phyloP scores from a whole-genome alignment of 2,888 invertebrate genomes.

The Xestobium rufovillosum region DNA sequence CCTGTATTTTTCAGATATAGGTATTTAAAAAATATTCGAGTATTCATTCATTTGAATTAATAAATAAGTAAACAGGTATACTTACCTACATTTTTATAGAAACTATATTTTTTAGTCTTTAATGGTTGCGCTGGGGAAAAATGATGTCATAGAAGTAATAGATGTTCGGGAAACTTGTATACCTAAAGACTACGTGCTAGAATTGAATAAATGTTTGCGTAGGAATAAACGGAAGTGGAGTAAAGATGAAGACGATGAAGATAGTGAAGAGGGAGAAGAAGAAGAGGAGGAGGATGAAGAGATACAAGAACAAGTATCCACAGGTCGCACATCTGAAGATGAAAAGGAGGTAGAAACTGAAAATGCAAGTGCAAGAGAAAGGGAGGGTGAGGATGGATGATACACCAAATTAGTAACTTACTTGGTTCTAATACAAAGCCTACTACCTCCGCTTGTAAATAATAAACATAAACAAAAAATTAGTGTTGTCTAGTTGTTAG shows the following conservation, averaged over 20 bases:
- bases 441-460: no score
- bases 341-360: conserved; percentile 11
- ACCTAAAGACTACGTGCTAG: conserved; percentile 42
- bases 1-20: no score
- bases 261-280: conserved; percentile 9
- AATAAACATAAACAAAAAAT: no score
- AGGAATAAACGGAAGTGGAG: conserved; percentile 44
- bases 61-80: conserved; percentile 36
- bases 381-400: no score
- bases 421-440: no score
- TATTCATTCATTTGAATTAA: background rate
- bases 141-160: conserved; percentile 32
- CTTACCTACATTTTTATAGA: conserved; percentile 2
- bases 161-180: conserved; percentile 43
- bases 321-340: conserved; percentile 9
- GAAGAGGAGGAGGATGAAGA: conserved; percentile 15
- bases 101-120: conserved; percentile 20
- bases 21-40: no score
- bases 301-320: conserved; percentile 17
- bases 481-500: no score
- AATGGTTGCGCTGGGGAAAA: conserved; percentile 27
- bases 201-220: conserved; percentile 44
- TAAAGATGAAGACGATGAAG: conserved; percentile 23
- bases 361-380: conserved; percentile 11
- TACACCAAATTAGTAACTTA: no score